Conservation (phyloP, 2,888 invertebrate species). For the Sarcophaga rosellei region DNA sequence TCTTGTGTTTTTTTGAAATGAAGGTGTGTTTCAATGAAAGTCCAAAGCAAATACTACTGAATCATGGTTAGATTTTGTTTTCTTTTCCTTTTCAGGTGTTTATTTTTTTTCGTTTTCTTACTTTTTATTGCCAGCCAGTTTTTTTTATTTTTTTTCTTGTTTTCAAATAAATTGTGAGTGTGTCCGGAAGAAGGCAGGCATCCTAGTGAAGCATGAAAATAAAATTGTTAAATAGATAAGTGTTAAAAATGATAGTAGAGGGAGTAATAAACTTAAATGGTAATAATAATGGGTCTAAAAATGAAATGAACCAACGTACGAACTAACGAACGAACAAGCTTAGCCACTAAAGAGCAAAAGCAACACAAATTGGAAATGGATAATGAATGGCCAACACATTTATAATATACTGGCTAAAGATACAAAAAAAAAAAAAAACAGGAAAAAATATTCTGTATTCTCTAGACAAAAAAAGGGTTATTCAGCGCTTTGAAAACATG, state of each 20-base stretch:
- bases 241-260: conserved; percentile 75
- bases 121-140: not conserved
- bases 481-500: too few species aligned
- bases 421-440: not conserved
- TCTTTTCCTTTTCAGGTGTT: not conserved
- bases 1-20: too few species aligned
- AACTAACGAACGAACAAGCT: not conserved
- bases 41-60: conserved; percentile 31
- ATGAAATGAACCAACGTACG: conserved; percentile 1
- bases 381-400: conserved; percentile 57
- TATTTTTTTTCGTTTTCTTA: conserved; percentile 26
- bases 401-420: conserved; percentile 8
- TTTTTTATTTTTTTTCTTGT: too few species aligned
- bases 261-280: conserved; percentile 76
- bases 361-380: conserved; percentile 31
- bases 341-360: not conserved
- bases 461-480: too few species aligned
- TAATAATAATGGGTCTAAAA: conserved; percentile 30
- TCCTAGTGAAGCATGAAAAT: conserved; percentile 71
- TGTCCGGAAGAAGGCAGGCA: conserved; percentile 30
- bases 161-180: conserved; percentile 17
- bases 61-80: conserved; percentile 26
- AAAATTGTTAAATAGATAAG: conserved; percentile 77
- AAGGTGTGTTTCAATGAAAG: not conserved
- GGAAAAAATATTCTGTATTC: not conserved